Conservation (phyloP, 2,888 invertebrate species). For the Bursaphelenchus okinawaensis region DNA sequence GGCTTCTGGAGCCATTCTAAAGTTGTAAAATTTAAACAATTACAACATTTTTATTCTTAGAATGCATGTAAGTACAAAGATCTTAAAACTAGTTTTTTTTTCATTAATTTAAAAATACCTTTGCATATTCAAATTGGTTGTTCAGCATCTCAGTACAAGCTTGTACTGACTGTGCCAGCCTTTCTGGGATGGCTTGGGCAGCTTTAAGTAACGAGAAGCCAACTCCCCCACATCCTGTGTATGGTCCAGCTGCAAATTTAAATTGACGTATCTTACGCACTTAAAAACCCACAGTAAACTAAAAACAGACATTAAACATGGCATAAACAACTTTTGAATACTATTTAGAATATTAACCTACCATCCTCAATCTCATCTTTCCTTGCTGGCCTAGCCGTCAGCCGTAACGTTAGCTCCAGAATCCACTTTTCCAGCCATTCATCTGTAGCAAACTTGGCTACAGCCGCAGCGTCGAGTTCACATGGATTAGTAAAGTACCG, state of each 20-base stretch:
- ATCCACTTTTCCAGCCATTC: slow-evolving; percentile 21
- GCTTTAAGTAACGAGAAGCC: slow-evolving; percentile 13
- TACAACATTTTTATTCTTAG: too few species aligned
- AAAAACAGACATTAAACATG: not conserved
- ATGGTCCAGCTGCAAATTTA: slow-evolving; percentile 15
- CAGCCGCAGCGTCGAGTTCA: not conserved
- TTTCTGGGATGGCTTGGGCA: slow-evolving; percentile 14
- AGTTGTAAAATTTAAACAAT: not conserved
- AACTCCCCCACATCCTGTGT: slow-evolving; percentile 19
- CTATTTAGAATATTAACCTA: not conserved
- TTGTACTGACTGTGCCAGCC: slow-evolving; percentile 3
- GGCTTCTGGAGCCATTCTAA: slow-evolving; percentile 13
- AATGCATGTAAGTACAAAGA: too few species aligned
- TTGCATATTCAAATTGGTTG: slow-evolving; percentile 24
- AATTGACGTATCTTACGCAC: slow-evolving; percentile 1
- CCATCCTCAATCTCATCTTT: not conserved
- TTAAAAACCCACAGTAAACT: not conserved
- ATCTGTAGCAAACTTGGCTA: slow-evolving; percentile 10
- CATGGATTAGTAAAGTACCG: slow-evolving; percentile 30
- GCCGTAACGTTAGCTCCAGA: not conserved
- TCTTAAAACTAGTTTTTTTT: not conserved
- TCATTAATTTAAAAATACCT: slow-evolving; percentile 31
- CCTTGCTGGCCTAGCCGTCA: not conserved
- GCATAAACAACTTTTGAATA: not conserved
- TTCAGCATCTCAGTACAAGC: slow-evolving; percentile 4